A percentile compares a stretch with the other conserved stretches of the same genome.
Conservation (phyloP, 1,140 invertebrate species). For the Muscidifurax raptorellus region DNA sequence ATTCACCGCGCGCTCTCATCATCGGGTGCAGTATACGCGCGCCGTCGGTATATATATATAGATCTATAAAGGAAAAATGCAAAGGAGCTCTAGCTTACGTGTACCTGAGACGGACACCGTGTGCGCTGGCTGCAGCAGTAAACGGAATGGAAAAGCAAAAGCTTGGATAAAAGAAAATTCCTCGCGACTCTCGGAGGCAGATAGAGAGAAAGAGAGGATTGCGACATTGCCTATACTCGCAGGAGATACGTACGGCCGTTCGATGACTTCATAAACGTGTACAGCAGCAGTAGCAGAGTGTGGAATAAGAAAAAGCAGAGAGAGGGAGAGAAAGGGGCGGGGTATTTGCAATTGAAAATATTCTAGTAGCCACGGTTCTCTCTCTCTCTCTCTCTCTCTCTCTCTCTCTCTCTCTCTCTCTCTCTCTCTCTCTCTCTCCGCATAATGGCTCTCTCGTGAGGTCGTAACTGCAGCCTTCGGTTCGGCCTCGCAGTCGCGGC, state of each 20-base stretch:
- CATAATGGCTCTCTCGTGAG: slow-evolving; percentile 1
- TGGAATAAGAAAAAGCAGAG: background rate
- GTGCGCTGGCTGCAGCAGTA: background rate
- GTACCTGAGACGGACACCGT: background rate
- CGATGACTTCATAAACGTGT: slow-evolving; percentile 43
- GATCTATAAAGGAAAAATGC: background rate
- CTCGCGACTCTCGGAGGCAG: no score
- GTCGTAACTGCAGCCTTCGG: background rate
- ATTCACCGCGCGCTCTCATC: slow-evolving; percentile 19
- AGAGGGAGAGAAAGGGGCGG: background rate
- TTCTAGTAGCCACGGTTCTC: slow-evolving; percentile 42
- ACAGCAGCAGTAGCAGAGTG: background rate
- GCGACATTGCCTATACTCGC: no score
- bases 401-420: no score
- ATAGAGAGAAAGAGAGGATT: no score
- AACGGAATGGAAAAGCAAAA: background rate
- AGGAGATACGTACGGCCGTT: background rate
- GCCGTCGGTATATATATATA: background rate
- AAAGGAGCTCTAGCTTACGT: background rate
- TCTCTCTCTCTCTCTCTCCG: no score
- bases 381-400: no score
- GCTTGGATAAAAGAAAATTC: background rate
- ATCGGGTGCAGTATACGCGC: background rate
- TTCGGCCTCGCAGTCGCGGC: background rate
- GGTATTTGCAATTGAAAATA: slow-evolving; percentile 45